A percentile compares a stretch with the other conserved stretches of the same genome.
phyloP scores from a whole-genome alignment of 2,113 vertebrate species.

The Echinops telfairi region DNA sequence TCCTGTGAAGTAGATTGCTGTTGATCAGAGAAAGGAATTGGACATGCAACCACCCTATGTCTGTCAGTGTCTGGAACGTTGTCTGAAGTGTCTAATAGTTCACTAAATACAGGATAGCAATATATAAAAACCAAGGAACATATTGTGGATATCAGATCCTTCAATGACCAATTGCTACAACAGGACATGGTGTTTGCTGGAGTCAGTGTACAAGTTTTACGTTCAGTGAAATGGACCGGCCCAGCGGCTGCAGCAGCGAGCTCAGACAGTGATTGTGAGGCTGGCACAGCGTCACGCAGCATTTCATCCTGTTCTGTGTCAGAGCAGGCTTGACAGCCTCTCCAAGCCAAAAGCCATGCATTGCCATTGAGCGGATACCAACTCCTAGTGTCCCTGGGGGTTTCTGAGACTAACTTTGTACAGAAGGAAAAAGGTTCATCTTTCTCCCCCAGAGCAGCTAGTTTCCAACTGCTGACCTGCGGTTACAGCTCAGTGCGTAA shows the following conservation, averaged over 20 bases:
- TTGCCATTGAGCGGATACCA: no score
- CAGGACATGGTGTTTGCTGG: no score
- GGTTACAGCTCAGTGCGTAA: background rate
- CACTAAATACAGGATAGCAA: background rate
- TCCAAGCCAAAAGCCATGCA: no score
- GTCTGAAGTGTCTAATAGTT: background rate
- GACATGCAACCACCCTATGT: background rate
- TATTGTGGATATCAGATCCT: background rate
- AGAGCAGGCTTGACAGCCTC: no score
- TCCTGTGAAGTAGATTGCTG: background rate
- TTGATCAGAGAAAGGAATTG: background rate
- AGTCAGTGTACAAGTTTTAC: no score
- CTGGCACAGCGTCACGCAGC: background rate
- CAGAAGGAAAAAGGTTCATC: no score
- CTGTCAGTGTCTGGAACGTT: background rate
- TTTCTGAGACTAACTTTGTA: no score
- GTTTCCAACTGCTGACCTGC: background rate
- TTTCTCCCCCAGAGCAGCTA: no score
- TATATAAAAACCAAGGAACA: constrained; percentile 17
- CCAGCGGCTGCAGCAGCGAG: background rate
- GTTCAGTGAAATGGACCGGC: background rate
- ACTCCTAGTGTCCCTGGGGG: no score
- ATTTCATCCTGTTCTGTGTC: background rate
- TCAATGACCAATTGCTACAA: background rate
- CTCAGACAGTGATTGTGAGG: background rate